These are phyloP conservation scores for Montipora efflorescens DNA, from an alignment of 64 coral and sea anemone species.

Conservation along the genomic window DNA sequence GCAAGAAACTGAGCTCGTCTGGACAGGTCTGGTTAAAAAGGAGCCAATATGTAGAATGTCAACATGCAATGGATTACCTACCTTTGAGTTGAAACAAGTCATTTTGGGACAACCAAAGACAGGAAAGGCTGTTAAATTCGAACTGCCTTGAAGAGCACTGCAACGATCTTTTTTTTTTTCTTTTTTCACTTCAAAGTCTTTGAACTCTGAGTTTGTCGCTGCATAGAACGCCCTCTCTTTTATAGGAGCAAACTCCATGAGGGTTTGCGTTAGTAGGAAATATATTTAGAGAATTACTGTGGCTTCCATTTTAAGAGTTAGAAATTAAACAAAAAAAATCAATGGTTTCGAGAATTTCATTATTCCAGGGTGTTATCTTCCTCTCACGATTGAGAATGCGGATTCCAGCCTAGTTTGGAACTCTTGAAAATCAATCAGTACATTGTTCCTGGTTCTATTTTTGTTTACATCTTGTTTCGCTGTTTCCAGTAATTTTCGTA, in stretches of 20 bases:
- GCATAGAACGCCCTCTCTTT: neutral
- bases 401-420: neutral
- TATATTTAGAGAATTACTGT: conserved; percentile 31
- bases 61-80: too few relatives aligned
- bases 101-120: neutral
- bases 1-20: too few relatives aligned
- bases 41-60: too few relatives aligned
- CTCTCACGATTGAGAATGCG: conserved; percentile 14
- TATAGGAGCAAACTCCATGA: neutral
- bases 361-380: conserved; percentile 17
- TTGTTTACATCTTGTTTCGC: neutral
- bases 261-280: neutral
- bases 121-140: neutral
- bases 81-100: too few relatives aligned
- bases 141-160: neutral
- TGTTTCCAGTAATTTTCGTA: neutral
- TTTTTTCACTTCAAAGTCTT: neutral
- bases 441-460: conserved; percentile 17
- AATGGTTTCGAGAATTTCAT: too few relatives aligned
- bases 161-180: neutral
- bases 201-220: neutral
- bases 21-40: too few relatives aligned
- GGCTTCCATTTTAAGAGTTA: conserved; percentile 18
- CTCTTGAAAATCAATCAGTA: neutral
- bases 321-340: neutral